phyloP scores from a whole-genome alignment of 2,113 vertebrate species.

The Marmota flaviventris region DNA sequence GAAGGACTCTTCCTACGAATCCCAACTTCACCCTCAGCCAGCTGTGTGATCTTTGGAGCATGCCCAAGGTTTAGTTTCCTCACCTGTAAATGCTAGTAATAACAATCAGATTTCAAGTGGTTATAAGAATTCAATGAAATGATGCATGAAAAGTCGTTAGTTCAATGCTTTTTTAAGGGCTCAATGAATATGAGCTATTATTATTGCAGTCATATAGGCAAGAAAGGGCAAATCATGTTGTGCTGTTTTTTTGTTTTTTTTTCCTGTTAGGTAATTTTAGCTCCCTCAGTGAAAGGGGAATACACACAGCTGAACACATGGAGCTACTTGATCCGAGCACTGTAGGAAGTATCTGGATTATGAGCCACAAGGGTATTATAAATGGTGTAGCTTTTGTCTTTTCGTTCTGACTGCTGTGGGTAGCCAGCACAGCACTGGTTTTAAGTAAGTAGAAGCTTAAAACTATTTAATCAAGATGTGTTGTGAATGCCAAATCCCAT shows the following conservation, averaged over 20 bases:
- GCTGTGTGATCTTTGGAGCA: not conserved
- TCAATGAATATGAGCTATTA: conserved; percentile 48
- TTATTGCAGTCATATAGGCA: conserved; percentile 28
- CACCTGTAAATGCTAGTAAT: conserved; percentile 51
- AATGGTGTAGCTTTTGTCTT: not conserved
- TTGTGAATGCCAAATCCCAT: not conserved
- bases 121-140: conserved; percentile 56
- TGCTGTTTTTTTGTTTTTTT: not conserved
- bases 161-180: conserved; percentile 40
- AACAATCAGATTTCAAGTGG: conserved; percentile 29
- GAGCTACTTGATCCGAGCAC: not conserved
- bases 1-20: not conserved
- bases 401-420: not conserved
- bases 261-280: conserved; percentile 48
- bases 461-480: not conserved
- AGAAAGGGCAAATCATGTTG: conserved; percentile 45
- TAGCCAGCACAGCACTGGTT: not conserved
- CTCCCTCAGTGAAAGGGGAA: not conserved
- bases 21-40: not conserved
- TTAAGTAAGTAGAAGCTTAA: conserved; percentile 23
- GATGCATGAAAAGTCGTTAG: conserved; percentile 23
- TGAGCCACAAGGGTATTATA: not conserved
- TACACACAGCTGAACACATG: not conserved
- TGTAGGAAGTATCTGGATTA: not conserved
- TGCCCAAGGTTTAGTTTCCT: conserved; percentile 33